phyloP scores from a whole-genome alignment of 2,888 invertebrate species.

The Teleiodes luculella region DNA sequence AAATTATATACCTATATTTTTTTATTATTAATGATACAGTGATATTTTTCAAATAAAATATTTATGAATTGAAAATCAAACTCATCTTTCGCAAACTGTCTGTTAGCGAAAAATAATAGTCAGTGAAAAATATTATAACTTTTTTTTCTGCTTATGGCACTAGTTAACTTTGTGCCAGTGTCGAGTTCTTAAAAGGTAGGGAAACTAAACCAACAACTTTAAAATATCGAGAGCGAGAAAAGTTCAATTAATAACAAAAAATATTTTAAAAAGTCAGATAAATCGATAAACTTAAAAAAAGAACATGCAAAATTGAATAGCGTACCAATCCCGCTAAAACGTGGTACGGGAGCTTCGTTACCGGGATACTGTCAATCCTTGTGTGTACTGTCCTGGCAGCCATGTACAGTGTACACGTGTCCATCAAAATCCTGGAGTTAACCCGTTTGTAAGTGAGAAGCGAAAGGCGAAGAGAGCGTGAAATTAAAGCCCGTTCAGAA shows the following conservation, averaged over 20 bases:
- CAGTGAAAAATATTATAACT: no score
- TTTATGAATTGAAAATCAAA: no score
- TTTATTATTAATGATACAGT: neutral
- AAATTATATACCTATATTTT: neutral
- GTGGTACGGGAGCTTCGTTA: constrained; percentile 48
- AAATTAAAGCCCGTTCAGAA: neutral
- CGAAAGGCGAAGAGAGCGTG: neutral
- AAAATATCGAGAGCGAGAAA: no score
- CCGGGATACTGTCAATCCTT: constrained; percentile 60
- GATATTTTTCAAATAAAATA: neutral
- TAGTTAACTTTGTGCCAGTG: no score
- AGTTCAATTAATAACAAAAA: no score
- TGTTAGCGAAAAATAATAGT: no score
- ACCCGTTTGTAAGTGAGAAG: neutral
- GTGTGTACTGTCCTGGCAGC: constrained; percentile 43
- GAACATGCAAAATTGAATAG: neutral
- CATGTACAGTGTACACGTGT: constrained; percentile 42
- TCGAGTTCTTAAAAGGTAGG: no score
- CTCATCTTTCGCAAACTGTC: no score
- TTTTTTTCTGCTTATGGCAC: no score
- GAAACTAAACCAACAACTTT: no score
- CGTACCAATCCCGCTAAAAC: neutral
- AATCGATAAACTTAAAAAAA: no score
- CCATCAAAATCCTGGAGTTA: constrained; percentile 46
- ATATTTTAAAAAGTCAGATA: no score